A percentile compares a stretch with the other conserved stretches of the same genome.
These are phyloP conservation scores for Cataglyphis albicans DNA, from an alignment of 2,888 invertebrate species.

Conservation along the genomic window DNA sequence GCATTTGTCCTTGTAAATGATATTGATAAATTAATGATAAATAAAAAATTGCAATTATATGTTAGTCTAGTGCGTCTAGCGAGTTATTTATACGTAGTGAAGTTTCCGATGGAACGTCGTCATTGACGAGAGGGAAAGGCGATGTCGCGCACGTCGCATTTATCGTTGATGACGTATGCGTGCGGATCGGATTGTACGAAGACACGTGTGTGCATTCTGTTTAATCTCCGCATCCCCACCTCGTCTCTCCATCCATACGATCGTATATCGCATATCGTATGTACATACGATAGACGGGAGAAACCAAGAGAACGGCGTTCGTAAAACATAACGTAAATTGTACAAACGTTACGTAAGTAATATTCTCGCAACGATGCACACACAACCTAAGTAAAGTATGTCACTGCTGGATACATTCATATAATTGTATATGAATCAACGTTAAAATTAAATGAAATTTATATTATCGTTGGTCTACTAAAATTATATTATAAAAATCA, in stretches of 20 bases:
- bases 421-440: background rate
- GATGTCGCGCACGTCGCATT: slow-evolving; percentile 13
- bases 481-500: slow-evolving; percentile 21
- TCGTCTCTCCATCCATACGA: background rate
- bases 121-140: slow-evolving; percentile 28
- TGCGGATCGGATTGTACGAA: slow-evolving; percentile 17
- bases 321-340: background rate
- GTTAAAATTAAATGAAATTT: background rate
- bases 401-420: background rate
- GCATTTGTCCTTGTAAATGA: background rate
- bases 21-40: background rate
- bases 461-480: background rate
- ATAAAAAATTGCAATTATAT: background rate
- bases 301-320: background rate
- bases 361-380: background rate
- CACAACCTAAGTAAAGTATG: background rate
- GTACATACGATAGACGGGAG: slow-evolving; percentile 13
- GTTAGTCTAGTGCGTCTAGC: too few species aligned
- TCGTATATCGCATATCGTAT: too few species aligned
- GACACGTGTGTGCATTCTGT: slow-evolving; percentile 38
- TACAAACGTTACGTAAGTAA: slow-evolving; percentile 36
- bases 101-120: background rate
- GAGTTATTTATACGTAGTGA: background rate
- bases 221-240: background rate
- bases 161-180: slow-evolving; percentile 23